phyloP scores from a whole-genome alignment of 92 coral and sea anemone species.

The Epizoanthus fatuus region DNA sequence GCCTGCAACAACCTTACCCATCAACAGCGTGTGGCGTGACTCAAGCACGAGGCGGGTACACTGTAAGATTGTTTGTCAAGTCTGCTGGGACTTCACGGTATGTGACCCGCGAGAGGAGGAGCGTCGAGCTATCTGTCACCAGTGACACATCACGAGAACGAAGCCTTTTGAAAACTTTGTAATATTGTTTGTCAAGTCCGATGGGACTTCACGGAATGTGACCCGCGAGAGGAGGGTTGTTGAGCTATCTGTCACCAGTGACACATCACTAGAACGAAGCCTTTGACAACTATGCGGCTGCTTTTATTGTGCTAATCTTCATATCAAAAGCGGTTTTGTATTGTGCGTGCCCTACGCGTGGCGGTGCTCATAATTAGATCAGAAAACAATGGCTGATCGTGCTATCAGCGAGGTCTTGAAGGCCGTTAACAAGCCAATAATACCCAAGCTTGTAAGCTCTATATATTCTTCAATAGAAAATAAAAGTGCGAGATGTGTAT shows the following conservation, averaged over 20 bases:
- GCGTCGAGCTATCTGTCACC: constrained; percentile 65
- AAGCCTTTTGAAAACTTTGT: constrained; percentile 76
- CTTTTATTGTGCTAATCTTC: constrained; percentile 89
- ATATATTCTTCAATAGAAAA: constrained; percentile 49
- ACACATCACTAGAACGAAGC: constrained; percentile 74
- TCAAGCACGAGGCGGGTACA: constrained; percentile 54
- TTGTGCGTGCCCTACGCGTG: constrained; percentile 94
- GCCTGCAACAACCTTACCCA: constrained; percentile 18
- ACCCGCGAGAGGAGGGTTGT: constrained; percentile 76
- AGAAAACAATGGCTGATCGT: constrained; percentile 81
- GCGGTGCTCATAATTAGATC: constrained; percentile 81
- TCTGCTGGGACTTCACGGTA: constrained; percentile 93
- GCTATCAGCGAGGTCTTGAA: constrained; percentile 66
- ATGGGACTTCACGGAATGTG: constrained; percentile 90
- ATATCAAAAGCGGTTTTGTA: constrained; percentile 82
- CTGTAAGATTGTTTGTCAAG: constrained; percentile 78
- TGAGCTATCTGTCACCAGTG: constrained; percentile 70
- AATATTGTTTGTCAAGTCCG: constrained; percentile 85
- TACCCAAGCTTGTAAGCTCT: constrained; percentile 52
- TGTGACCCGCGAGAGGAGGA: constrained; percentile 78
- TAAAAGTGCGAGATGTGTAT: constrained; percentile 8
- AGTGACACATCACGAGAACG: constrained; percentile 76
- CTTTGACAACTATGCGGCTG: constrained; percentile 73
- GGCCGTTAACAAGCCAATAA: constrained; percentile 76
- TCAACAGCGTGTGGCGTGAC: constrained; percentile 69